phyloP scores from a whole-genome alignment of 2,113 vertebrate species.

The Sciurus niger region DNA sequence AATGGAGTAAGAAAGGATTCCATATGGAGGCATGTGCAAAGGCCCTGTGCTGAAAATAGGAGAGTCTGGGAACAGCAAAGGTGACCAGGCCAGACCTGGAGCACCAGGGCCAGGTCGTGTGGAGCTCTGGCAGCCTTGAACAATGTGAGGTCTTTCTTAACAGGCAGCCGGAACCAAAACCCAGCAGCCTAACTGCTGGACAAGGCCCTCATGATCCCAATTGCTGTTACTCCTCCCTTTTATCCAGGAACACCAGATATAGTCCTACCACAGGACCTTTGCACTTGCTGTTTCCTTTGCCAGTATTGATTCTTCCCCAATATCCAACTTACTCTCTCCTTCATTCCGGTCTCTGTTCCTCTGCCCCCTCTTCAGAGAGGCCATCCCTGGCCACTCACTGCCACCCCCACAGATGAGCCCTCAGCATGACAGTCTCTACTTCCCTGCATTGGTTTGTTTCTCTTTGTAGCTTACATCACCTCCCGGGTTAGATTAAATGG shows the following conservation, averaged over 20 bases:
- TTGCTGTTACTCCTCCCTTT: neutral
- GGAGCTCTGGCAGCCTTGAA: neutral
- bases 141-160: neutral
- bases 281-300: neutral
- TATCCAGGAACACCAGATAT: neutral
- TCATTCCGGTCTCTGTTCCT: neutral
- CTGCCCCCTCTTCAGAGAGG: neutral
- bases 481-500: neutral
- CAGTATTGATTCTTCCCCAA: neutral
- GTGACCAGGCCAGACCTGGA: neutral
- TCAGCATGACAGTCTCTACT: neutral
- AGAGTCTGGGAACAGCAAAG: neutral
- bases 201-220: neutral
- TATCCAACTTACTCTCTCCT: neutral
- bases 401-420: neutral
- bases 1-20: neutral
- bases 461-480: neutral
- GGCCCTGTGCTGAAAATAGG: neutral
- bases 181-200: neutral
- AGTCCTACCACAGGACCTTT: slow-evolving; percentile 39
- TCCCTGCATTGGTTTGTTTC: neutral
- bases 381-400: neutral
- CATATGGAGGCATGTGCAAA: neutral
- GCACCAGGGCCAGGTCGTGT: neutral
- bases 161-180: neutral